These are phyloP conservation scores for Phocoena phocoena DNA, from an alignment of 2,113 vertebrate genomes.

Conservation along the genomic window DNA sequence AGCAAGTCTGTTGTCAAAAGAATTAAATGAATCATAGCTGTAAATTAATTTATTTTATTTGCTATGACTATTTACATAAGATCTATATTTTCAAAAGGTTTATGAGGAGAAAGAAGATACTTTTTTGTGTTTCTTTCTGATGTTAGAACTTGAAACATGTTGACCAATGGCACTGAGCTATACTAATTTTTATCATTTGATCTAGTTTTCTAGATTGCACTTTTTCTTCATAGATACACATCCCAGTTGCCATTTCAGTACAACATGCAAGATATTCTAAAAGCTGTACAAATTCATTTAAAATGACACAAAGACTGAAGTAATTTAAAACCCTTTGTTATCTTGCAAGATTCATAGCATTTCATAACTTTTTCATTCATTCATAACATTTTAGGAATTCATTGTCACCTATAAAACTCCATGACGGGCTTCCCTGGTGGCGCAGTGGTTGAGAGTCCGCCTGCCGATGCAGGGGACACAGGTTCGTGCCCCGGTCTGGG, in stretches of 20 bases:
- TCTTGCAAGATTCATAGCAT: background rate
- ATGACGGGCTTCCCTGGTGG: background rate
- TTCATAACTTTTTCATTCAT: background rate
- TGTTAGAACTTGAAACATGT: background rate
- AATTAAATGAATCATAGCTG: slow-evolving; percentile 70
- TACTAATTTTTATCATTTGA: background rate
- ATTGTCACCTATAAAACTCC: background rate
- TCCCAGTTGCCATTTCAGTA: background rate
- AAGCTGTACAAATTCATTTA: background rate
- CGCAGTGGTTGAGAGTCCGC: too few relatives aligned
- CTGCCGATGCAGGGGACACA: too few relatives aligned
- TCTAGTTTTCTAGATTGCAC: background rate
- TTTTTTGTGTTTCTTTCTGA: background rate
- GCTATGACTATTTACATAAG: slow-evolving; percentile 47
- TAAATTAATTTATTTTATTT: slow-evolving; percentile 74
- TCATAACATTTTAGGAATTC: background rate
- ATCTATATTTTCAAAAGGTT: background rate
- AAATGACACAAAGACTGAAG: background rate
- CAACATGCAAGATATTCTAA: background rate
- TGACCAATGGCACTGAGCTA: background rate
- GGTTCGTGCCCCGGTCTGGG: too few relatives aligned
- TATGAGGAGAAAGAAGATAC: background rate
- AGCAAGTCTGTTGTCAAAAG: slow-evolving; percentile 49
- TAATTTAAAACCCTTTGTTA: background rate
- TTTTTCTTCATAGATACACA: background rate